Evolutionary conservation across 2,888 invertebrate genomes (phyloP), one percentile per base, ranked within the genome.

Genomic region (Epiperipatus broadwayi): DNA sequence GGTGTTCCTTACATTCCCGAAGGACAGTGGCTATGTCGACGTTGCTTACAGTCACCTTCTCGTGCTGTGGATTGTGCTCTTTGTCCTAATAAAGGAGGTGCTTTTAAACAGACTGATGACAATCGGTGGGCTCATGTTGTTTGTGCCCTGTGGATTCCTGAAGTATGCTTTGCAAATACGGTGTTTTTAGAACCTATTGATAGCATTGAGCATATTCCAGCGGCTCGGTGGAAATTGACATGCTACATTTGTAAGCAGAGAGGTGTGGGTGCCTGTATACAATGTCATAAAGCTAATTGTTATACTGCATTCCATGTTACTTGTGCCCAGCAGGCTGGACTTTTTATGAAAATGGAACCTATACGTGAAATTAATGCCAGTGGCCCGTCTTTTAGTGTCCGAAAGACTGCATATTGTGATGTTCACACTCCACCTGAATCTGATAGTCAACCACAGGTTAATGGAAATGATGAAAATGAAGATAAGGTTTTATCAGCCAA

Each of bases 291-390:
- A 53, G 78, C 75, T 50, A 89, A 81, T 59, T 93, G 93, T 57
- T 93, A 91, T 57, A 80, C 85, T 45, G 93, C 95, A 1, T 97
- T 97, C 63, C 97, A 97, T 59, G 97, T 97, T 3, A 97, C 97
- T 0, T 99, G 97, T 60, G 97, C 95, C 1, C 91, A 93, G 58
- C 85, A 60, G 44, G 89, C 91, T 18, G 85, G 73, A 1, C 66
- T 97, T 1, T 80, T 81, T 54, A 91, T 91, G 91, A 80, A 84
- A 53, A 91, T 95, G 77, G 83, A 91, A 53, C 87, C 89, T 0
- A 79, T 87, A 0, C 71, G 74, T 50, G 69, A 65, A 44, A 65
- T 66, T 4, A 61, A 65, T 41, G 43, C 21, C 55, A 65, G 37
- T 71, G 74, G 52, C 69, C 74, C 35, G 67, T 77, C 81, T 0